These are phyloP conservation scores for Parapsyche elsis DNA, from an alignment of 1,140 invertebrate species.

Conservation along the genomic window DNA sequence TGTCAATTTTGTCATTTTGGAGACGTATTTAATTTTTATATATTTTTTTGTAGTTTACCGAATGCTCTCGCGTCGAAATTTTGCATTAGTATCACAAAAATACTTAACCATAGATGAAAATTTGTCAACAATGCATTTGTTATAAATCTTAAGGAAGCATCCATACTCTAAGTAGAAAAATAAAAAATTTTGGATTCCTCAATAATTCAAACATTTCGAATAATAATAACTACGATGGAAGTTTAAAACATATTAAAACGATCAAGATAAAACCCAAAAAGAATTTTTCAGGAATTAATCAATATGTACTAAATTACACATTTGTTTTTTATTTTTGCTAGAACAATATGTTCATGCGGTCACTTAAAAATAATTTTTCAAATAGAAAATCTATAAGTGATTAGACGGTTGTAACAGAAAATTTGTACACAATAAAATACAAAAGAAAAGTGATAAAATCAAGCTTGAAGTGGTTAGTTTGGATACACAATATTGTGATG, in stretches of 20 bases:
- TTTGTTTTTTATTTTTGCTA: neutral
- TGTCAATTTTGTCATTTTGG: neutral
- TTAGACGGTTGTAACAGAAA: too few species aligned
- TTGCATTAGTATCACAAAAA: neutral
- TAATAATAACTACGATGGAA: neutral
- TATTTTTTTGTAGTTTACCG: neutral
- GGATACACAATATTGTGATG: too few species aligned
- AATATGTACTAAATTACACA: too few species aligned
- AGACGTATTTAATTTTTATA: neutral
- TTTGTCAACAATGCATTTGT: conserved; percentile 20
- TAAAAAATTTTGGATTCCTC: conserved; percentile 16
- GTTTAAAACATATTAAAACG: neutral
- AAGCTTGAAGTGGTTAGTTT: too few species aligned
- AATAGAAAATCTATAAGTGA: too few species aligned
- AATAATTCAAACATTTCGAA: conserved; percentile 12
- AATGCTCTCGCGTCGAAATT: neutral
- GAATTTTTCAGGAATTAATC: too few species aligned
- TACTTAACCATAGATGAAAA: neutral
- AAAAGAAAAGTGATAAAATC: too few species aligned
- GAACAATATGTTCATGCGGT: too few species aligned
- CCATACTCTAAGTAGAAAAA: conserved; percentile 28
- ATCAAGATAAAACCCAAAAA: too few species aligned
- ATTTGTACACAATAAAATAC: too few species aligned
- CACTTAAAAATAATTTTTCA: too few species aligned
- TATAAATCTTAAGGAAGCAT: conserved; percentile 8